Conservation (phyloP, 2,113 vertebrate genomes). For the Pituophis catenifer region DNA sequence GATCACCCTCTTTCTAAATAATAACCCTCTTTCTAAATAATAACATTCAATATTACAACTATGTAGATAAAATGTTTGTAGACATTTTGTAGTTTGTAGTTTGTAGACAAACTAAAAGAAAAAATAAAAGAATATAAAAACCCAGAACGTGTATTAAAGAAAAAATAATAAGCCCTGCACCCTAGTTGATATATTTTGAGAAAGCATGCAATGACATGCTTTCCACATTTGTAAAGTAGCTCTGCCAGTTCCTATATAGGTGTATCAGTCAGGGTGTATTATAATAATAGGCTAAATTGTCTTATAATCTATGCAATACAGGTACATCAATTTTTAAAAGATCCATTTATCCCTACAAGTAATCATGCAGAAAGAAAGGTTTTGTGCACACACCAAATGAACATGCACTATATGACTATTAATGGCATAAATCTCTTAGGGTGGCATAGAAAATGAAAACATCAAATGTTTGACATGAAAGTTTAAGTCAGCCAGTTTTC, state of each 20-base stretch:
- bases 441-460: neutral
- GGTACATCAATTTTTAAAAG: neutral
- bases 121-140: neutral
- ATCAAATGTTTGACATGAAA: neutral
- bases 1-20: neutral
- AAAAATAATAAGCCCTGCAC: neutral
- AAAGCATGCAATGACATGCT: neutral
- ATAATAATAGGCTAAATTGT: neutral
- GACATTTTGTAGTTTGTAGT: no score
- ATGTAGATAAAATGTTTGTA: neutral
- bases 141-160: neutral
- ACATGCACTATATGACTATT: neutral
- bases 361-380: neutral
- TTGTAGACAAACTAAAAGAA: neutral
- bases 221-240: neutral
- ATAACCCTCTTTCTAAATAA: neutral
- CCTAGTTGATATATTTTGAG: neutral
- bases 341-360: neutral
- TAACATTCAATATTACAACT: neutral
- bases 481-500: neutral
- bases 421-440: neutral
- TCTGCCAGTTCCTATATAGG: neutral
- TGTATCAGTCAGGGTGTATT: neutral
- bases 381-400: neutral
- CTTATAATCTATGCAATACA: neutral